Evolutionary conservation across 2,797 vertebrate genomes (phyloP).

Genomic region (Kryptolebias ocellatus): DNA sequence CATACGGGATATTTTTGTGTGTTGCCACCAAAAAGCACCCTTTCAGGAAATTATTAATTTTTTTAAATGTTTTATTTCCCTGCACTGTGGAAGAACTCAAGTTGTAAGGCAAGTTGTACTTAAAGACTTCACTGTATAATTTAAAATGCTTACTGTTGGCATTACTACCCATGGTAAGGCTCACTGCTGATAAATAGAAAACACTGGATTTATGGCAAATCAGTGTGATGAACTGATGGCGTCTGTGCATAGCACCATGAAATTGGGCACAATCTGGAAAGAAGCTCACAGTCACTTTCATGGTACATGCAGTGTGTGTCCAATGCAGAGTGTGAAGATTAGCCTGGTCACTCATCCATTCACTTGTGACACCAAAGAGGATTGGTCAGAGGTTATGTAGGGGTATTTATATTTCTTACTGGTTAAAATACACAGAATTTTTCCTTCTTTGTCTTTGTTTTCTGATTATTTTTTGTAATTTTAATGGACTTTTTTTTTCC

Average conservation of each 20-base stretch:
- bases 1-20: no score
- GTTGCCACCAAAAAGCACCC: background rate
- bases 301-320: constrained; percentile 76
- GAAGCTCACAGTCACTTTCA: constrained; percentile 79
- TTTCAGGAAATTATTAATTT: background rate
- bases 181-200: constrained; percentile 39
- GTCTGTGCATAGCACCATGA: constrained; percentile 75
- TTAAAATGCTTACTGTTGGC: constrained; percentile 23
- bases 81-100: background rate
- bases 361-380: constrained; percentile 71
- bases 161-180: constrained; percentile 13
- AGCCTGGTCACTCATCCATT: constrained; percentile 72
- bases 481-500: background rate
- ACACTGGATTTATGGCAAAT: constrained; percentile 58
- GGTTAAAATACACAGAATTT: constrained; percentile 10
- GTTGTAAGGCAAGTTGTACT: background rate
- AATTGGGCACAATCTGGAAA: constrained; percentile 81
- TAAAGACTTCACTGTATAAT: constrained; percentile 8
- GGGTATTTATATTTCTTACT: constrained; percentile 48
- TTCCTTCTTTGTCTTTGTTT: background rate
- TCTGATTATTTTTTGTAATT: background rate
- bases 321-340: constrained; percentile 78
- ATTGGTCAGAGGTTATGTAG: constrained; percentile 73
- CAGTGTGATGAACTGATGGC: constrained; percentile 71
- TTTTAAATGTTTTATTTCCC: background rate